Evolutionary conservation across 2,113 vertebrate species (phyloP).

Genomic region (Dolichotis patagonum): DNA sequence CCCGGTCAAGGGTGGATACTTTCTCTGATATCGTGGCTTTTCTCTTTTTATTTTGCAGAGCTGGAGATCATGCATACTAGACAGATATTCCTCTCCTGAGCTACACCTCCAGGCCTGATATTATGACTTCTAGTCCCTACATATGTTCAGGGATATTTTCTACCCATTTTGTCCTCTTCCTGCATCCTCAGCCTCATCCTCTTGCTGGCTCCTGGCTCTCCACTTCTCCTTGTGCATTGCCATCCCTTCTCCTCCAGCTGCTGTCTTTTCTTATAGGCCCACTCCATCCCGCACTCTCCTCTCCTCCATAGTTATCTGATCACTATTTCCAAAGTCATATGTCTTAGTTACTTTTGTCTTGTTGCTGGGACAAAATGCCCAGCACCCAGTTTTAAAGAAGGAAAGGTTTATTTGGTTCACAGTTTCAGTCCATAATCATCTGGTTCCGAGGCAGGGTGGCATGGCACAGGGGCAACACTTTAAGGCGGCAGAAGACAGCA

Average conservation of each 20-base stretch:
- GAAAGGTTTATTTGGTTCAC: background rate
- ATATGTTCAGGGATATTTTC: background rate
- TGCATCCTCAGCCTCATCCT: background rate
- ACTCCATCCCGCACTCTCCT: too few relatives aligned
- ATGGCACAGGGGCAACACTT: background rate
- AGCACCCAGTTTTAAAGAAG: background rate
- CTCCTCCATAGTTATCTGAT: background rate
- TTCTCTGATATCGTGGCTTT: background rate
- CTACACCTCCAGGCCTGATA: background rate
- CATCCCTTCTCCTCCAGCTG: background rate
- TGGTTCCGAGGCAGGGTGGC: background rate
- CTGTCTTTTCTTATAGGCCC: background rate
- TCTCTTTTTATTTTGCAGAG: background rate
- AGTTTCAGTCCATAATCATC: background rate
- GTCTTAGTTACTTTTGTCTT: background rate
- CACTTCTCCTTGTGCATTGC: background rate
- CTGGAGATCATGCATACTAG: background rate
- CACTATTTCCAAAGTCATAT: background rate
- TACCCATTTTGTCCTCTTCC: background rate
- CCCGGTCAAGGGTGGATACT: background rate
- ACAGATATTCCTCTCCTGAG: background rate
- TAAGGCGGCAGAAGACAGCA: background rate
- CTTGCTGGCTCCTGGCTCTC: background rate
- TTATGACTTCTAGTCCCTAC: background rate
- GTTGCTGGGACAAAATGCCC: background rate